Conservation (phyloP, 1,140 invertebrate species). For the Bombyx mori region ASM3026992v2 NC_085119.1:10804001-10804500, state of each 20-base stretch:
- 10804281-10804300: slow-evolving; percentile 12
- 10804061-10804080: no score
- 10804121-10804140: slow-evolving; percentile 1
- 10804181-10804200: slow-evolving; percentile 35
- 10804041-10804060: no score
- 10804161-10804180: slow-evolving; percentile 21
- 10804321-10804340: slow-evolving; percentile 2
- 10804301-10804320: slow-evolving; percentile 4
- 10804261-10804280: slow-evolving; percentile 21
- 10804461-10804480: no score
- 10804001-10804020: no score
- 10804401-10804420: no score
- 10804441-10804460: no score
- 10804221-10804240: slow-evolving; percentile 33
- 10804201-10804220: slow-evolving; percentile 19
- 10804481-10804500: no score
- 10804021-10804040: no score
- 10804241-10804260: slow-evolving; percentile 35
- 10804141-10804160: slow-evolving; percentile 19
- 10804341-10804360: not conserved
- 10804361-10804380: slow-evolving; percentile 4
- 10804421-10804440: no score
- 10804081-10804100: no score
- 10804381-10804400: not conserved
- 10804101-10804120: no score